Evolutionary conservation across 2,797 vertebrate genomes (phyloP), one percentile per base, ranked within the genome.

Genomic region (Labeo calbasu): DNA sequence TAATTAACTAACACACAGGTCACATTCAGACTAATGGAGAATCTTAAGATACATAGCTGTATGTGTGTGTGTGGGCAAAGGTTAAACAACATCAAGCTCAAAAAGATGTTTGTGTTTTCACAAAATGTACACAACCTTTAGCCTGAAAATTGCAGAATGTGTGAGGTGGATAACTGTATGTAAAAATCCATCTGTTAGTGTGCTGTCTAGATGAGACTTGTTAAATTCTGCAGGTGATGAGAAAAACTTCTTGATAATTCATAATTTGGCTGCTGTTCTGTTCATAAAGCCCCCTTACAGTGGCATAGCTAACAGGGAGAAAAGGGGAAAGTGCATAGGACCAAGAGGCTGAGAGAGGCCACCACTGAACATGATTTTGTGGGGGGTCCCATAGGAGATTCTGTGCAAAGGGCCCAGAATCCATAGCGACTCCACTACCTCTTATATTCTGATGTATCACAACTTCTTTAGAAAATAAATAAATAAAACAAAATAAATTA

Each of bases 1-100:
- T 94, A 94, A 94, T 95, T 93, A 94, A 92, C 90, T 89, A 92
- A 93, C 84, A n/a, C 89, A 46, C 88, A 91, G 92, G 92, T 94
- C 93, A 92, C 87, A 88, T 88, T 59, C 77, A 21, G 91, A 92
- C 91, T 94, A 94, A 95, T 94, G 88, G 92, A 91, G 90, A 91
- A 91, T 93, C 87, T 91, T 93, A 91, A 93, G 86, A 90, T 89
- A 88, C 88, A 87, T 57, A 43, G 72, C 53, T 81, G 28, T 63
- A 63, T 55, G 46, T 32, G 3, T 32, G 28, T 25, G 77, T 55
- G 28, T 32, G 23, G 15, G 66, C 70, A 81, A 25, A 76, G 68
- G 78, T 73, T 66, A 75, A 51, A 53, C 36, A 83, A 63, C 69
- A 65, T 55, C 43, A 78, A 48, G 73, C 36, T 50, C 77, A 79